Percentiles rank a stretch among this genome's conserved stretches.
These are phyloP conservation scores for Apis laboriosa DNA, from an alignment of 1,140 invertebrate species.

Conservation along the genomic window DNA sequence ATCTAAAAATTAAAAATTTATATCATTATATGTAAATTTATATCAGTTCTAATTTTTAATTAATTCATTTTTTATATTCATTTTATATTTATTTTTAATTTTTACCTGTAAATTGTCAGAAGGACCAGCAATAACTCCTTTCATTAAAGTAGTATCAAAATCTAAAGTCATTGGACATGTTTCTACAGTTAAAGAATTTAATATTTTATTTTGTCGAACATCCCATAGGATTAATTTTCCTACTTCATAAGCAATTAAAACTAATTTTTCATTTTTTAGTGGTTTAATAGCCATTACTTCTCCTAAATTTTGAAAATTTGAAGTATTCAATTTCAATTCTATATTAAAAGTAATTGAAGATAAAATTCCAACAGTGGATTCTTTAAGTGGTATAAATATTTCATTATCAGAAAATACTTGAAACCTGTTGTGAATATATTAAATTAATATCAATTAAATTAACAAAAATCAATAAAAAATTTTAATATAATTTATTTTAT, in stretches of 20 bases:
- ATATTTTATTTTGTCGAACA: slow-evolving; percentile 81
- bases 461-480: neutral
- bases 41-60: neutral
- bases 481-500: too few relatives aligned
- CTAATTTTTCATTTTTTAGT: slow-evolving; percentile 80
- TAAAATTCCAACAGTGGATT: slow-evolving; percentile 84
- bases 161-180: slow-evolving; percentile 86
- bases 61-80: neutral
- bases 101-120: slow-evolving; percentile 83
- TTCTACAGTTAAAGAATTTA: slow-evolving; percentile 83
- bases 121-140: slow-evolving; percentile 85
- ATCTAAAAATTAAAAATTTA: slow-evolving; percentile 62
- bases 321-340: slow-evolving; percentile 77
- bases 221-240: slow-evolving; percentile 87
- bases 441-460: neutral
- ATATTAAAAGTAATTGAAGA: slow-evolving; percentile 82
- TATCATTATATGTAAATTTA: neutral
- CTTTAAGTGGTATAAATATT: slow-evolving; percentile 84
- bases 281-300: slow-evolving; percentile 85
- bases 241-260: slow-evolving; percentile 85
- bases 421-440: slow-evolving; percentile 68
- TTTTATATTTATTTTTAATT: slow-evolving; percentile 80
- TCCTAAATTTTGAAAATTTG: slow-evolving; percentile 77
- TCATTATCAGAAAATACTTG: slow-evolving; percentile 83
- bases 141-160: slow-evolving; percentile 83